phyloP scores from a whole-genome alignment of 2,888 invertebrate species.

The Sycophila texana region DNA sequence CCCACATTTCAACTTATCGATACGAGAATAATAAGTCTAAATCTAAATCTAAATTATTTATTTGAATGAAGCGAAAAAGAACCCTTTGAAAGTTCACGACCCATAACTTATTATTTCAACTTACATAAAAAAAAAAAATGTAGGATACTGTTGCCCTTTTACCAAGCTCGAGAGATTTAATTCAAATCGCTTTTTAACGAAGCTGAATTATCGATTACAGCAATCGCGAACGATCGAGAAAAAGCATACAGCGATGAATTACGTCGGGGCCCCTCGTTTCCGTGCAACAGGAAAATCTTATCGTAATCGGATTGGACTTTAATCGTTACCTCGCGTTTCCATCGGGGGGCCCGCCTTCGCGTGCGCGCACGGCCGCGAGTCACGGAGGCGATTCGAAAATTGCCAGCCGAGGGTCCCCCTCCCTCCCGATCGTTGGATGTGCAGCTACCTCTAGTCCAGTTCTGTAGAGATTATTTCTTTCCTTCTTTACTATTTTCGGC shows the following conservation, averaged over 20 bases:
- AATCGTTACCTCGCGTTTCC: constrained; percentile 55
- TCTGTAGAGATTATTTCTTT: neutral
- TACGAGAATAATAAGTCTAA: too few relatives aligned
- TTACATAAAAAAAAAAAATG: too few relatives aligned
- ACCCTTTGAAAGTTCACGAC: too few relatives aligned
- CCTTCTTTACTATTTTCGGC: neutral
- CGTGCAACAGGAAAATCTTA: neutral
- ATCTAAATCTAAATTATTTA: too few relatives aligned
- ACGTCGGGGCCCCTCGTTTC: neutral
- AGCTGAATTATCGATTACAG: neutral
- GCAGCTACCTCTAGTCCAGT: neutral
- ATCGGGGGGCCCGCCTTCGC: neutral
- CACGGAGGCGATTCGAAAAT: constrained; percentile 32
- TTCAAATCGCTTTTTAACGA: too few relatives aligned
- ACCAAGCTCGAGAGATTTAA: too few relatives aligned
- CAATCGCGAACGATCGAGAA: neutral
- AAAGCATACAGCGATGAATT: neutral
- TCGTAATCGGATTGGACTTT: constrained; percentile 55
- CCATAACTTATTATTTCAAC: too few relatives aligned
- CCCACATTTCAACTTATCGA: too few relatives aligned
- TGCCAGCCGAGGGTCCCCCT: constrained; percentile 11
- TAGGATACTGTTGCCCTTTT: too few relatives aligned
- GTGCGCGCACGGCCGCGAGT: neutral
- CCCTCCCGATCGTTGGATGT: constrained; percentile 16
- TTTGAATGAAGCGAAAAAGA: too few relatives aligned